Percentiles rank a stretch among this genome's conserved stretches.
These are phyloP conservation scores for Scaptomyza montana DNA, from an alignment of 1,140 invertebrate genomes.

Conservation along the genomic window DNA sequence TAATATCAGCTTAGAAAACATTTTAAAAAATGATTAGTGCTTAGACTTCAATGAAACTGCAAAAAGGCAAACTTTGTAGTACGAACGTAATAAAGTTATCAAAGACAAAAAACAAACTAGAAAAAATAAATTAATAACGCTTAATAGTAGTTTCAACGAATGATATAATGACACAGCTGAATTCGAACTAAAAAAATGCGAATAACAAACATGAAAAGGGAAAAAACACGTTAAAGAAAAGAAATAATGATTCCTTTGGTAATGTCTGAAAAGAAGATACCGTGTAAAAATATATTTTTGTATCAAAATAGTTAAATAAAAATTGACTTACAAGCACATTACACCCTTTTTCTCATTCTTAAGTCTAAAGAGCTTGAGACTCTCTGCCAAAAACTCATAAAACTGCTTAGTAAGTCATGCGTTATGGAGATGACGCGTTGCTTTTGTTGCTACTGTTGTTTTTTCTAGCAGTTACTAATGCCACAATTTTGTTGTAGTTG, in stretches of 20 bases:
- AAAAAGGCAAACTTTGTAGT: neutral
- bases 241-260: neutral
- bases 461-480: no score
- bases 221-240: slow-evolving; percentile 2
- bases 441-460: slow-evolving; percentile 25
- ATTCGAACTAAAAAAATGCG: slow-evolving; percentile 24
- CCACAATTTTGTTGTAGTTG: slow-evolving; percentile 5
- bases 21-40: slow-evolving; percentile 4
- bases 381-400: slow-evolving; percentile 23
- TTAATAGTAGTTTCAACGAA: slow-evolving; percentile 30
- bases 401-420: slow-evolving; percentile 64
- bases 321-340: neutral
- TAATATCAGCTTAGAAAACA: slow-evolving; percentile 27
- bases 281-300: neutral
- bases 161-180: slow-evolving; percentile 58
- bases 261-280: neutral
- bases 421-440: slow-evolving; percentile 73
- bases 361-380: neutral
- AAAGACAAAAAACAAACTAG: slow-evolving; percentile 8
- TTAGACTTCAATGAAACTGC: slow-evolving; percentile 33
- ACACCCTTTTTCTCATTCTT: neutral
- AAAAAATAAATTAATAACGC: neutral
- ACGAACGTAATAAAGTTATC: slow-evolving; percentile 4
- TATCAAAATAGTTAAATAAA: no score
- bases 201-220: slow-evolving; percentile 11